Conservation (phyloP, 2,797 vertebrate genomes). For the Enteromius afrohamiltoni region DNA sequence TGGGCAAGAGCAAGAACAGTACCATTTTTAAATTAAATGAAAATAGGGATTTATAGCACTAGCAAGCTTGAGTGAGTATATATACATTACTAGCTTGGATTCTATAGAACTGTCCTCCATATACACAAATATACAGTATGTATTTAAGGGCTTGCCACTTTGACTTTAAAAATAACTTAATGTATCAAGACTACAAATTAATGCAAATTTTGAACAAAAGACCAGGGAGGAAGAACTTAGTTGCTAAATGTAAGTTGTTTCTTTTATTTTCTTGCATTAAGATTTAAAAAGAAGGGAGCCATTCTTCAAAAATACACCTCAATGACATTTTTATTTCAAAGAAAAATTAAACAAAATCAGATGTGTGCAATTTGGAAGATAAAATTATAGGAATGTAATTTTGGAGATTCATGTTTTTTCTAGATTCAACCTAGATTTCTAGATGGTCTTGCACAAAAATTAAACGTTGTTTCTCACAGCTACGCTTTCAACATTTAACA, state of each 20-base stretch:
- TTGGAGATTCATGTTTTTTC: background rate
- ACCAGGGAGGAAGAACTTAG: background rate
- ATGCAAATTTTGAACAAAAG: background rate
- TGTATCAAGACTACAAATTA: background rate
- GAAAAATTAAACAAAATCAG: constrained; percentile 24
- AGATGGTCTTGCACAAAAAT: constrained; percentile 7
- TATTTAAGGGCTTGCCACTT: background rate
- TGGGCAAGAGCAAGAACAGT: too few relatives aligned
- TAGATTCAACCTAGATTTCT: background rate
- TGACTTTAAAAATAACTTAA: background rate
- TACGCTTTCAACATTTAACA: background rate
- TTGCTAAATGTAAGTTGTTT: background rate
- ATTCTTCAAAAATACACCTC: constrained; percentile 5
- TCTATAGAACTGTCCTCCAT: background rate
- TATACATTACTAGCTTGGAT: background rate
- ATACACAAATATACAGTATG: background rate
- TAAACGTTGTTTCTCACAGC: background rate
- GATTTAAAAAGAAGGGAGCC: constrained; percentile 9
- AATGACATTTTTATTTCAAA: constrained; percentile 28
- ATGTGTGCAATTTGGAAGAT: constrained; percentile 19
- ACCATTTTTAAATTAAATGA: background rate
- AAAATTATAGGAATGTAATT: constrained; percentile 43
- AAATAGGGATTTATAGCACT: background rate
- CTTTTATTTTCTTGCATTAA: background rate
- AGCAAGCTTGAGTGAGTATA: too few relatives aligned